Evolutionary conservation across 2,888 invertebrate species (phyloP).

Genomic region (Lathronympha strigana): DNA sequence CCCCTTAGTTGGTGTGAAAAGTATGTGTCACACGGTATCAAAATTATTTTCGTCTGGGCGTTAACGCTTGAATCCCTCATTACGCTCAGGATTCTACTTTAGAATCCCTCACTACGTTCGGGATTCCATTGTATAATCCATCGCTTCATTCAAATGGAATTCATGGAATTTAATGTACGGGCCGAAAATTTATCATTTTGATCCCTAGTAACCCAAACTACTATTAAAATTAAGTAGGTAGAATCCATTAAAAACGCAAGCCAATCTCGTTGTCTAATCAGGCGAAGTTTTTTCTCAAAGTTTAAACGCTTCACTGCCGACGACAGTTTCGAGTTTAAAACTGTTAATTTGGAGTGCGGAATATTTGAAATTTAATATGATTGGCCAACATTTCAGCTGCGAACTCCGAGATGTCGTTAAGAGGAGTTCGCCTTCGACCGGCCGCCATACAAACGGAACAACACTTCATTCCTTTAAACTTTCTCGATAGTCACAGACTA

Average conservation of each 20-base stretch:
- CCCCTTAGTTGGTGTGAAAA: too few relatives aligned
- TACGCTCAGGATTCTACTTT: too few relatives aligned
- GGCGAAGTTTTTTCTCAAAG: slow-evolving; percentile 10
- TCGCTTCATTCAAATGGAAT: too few relatives aligned
- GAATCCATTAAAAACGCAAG: neutral
- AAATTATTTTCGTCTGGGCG: too few relatives aligned
- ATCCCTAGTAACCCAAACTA: too few relatives aligned
- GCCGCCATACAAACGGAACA: slow-evolving; percentile 12
- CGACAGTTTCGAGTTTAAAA: slow-evolving; percentile 35
- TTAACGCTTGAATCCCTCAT: too few relatives aligned
- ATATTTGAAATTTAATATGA: slow-evolving; percentile 42
- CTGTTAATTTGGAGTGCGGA: slow-evolving; percentile 37
- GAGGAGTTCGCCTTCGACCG: slow-evolving; percentile 9
- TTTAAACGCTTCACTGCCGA: slow-evolving; percentile 20
- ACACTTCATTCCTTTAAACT: neutral
- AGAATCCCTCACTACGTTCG: too few relatives aligned
- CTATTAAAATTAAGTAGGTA: neutral
- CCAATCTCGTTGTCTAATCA: neutral
- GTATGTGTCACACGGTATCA: too few relatives aligned
- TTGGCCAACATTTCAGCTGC: slow-evolving; percentile 41
- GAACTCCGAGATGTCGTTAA: slow-evolving; percentile 42
- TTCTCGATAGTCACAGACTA: too few relatives aligned
- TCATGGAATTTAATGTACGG: too few relatives aligned
- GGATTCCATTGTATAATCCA: too few relatives aligned
- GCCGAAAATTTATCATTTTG: too few relatives aligned